Base-by-base conservation (phyloP, 2,113 vertebrate genomes). In the Daphoenositta chrysoptera region DNA sequence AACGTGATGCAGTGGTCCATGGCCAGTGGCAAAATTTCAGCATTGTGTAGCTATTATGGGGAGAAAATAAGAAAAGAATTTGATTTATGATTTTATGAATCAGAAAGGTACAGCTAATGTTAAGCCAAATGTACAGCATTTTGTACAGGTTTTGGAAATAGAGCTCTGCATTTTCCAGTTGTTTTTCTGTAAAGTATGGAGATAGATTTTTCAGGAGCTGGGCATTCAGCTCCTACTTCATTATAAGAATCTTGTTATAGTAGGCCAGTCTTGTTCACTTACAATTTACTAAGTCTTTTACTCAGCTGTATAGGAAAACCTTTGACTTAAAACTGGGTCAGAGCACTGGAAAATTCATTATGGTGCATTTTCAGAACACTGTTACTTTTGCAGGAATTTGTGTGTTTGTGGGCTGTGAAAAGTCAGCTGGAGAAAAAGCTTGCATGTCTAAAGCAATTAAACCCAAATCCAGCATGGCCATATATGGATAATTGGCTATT, bases 41-140 rank as follows among this genome's bases (percentile, higher is more conserved):
- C 58, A 71, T 22, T 21, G n/a, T 84, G 50, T 27, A 70, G 54
- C 58, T 85, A 66, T 60, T 85, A 72, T 8, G 60, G 23, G 60
- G 48, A 92, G 65, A 44, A 94, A 79, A 91, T 76, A 82, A 68
- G 42, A 27, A 82, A 89, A 92, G 6, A 60, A 86, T 87, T 90
- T 85, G 80, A 87, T 95, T 92, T 94, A 89, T 88, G 56, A 39
- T 75, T 93, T 89, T 86, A 58, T 92, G 77, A 86, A 76, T 63
- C 69, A 72, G 42, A 88, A 84, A 76, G 26, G n/a, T 84, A 58
- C 48, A 94, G n/a, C 39, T 93, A 90, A 71, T 72, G 16, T 44
- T 86, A 87, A 93, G 60, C 57, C 80, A 91, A 87, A 93, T 48
- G 12, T 81, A 31, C 18, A 78, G 37, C 18, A 57, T 89, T 93